Base-by-base conservation (phyloP, 2,797 vertebrate genomes). In the Urophycis tenuis region DNA sequence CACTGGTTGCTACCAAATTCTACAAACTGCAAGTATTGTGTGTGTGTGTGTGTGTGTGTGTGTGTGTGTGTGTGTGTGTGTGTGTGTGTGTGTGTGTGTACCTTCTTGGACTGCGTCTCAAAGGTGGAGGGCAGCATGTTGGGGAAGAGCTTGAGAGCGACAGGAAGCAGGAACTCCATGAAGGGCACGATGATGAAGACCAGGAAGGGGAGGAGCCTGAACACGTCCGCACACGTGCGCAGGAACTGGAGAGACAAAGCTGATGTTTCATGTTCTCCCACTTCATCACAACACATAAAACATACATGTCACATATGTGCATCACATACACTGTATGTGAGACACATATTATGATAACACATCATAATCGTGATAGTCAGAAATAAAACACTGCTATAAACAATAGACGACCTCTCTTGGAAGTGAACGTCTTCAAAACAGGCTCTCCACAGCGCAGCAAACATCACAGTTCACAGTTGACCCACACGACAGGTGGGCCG, bases 121-220 rank as follows among this genome's bases (percentile, higher is more conserved):
- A 99, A 99, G 0, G 98, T 99, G 87, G 98, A 99, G 0, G 98
- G 98, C 91, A 99, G 89, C 98, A 99, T 99, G 91, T 96, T 96
- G 81, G 98, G 97, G 88, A 99, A 99, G 78, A 99, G 94, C 69
- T 99, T 99, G 72, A 99, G 89, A 0, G 92, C 97, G 2, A 99
- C 91, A 0, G 98, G 98, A 76, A 99, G 96, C 80, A 99, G 94
- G 89, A 99, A 98, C 91, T 99, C 98, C 98, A 99, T 99, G 89
- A 99, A 99, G 0, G 98, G 98, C 35, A 99, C 98, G 19, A 99
- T 95, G 86, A 99, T 91, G 80, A 99, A 99, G 73, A 99, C 98
- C 60, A 99, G 92, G 91, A 99, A 99, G 79, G 98, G 98, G 2
- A 99, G 94, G 78, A 99, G 92, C 6, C 98, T 94, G 88, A 99